Percentiles rank a stretch among this genome's conserved stretches.
phyloP scores from a whole-genome alignment of 1,140 invertebrate genomes.

The Cydia pomonella region DNA sequence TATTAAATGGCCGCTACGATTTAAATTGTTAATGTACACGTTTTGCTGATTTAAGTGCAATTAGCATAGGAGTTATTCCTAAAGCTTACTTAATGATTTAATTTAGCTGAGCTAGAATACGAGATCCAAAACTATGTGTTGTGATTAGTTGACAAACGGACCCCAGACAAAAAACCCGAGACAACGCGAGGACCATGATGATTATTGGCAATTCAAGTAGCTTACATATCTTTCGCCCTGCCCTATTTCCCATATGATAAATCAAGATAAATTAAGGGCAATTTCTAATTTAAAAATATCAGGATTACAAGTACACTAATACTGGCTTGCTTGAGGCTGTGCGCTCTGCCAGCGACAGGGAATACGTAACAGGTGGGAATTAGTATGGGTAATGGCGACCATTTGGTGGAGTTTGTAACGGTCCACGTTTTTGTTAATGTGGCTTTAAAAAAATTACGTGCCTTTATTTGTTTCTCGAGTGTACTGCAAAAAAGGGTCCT shows the following conservation, averaged over 20 bases:
- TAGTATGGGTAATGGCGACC: conserved; percentile 22
- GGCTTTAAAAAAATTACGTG: conserved; percentile 5
- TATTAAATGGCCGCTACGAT: conserved; percentile 13
- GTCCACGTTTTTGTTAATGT: neutral
- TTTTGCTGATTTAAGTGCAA: conserved; percentile 32
- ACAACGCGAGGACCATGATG: too few relatives aligned
- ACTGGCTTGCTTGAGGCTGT: neutral
- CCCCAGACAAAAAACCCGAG: too few relatives aligned
- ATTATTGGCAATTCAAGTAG: too few relatives aligned
- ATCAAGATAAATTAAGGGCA: too few relatives aligned
- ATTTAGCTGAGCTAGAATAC: neutral
- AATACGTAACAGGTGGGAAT: conserved; percentile 25
- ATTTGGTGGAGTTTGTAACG: conserved; percentile 4
- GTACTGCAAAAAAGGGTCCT: neutral
- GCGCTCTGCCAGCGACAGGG: neutral
- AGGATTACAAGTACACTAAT: too few relatives aligned
- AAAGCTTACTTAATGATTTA: neutral
- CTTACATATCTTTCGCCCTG: too few relatives aligned
- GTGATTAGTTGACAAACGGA: too few relatives aligned
- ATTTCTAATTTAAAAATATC: too few relatives aligned
- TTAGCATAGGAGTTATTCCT: neutral
- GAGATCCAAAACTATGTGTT: too few relatives aligned
- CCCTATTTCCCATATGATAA: too few relatives aligned
- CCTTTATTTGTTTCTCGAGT: neutral
- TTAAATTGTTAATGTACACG: conserved; percentile 32